Percentiles rank a stretch among this genome's conserved stretches.
These are phyloP conservation scores for Lindbergichthys nudifrons DNA, from an alignment of 2,797 vertebrate genomes.

Conservation along the genomic window DNA sequence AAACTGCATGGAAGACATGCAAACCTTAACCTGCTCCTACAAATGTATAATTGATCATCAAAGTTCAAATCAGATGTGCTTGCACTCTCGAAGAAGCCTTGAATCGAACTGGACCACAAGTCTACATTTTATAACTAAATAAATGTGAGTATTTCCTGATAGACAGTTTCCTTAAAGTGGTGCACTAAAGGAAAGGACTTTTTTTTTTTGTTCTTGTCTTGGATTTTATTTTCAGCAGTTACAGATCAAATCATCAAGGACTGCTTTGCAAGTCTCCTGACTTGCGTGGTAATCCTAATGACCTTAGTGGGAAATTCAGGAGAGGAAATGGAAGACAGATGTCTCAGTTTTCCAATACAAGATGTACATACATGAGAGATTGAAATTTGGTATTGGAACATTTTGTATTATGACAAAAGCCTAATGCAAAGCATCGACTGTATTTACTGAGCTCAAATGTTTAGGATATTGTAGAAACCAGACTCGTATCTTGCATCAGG, in stretches of 20 bases:
- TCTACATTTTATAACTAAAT: not conserved
- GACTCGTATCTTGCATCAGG: not conserved
- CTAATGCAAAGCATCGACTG: not conserved
- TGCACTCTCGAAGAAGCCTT: not conserved
- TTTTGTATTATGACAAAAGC: slow-evolving; percentile 7
- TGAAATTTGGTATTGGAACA: slow-evolving; percentile 35
- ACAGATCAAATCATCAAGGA: not conserved
- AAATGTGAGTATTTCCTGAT: not conserved
- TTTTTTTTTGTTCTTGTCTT: not conserved
- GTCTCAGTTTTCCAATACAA: slow-evolving; percentile 33
- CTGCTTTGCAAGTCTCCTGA: not conserved
- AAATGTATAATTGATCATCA: slow-evolving; percentile 47
- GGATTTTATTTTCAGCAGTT: slow-evolving; percentile 1
- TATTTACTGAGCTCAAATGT: not conserved
- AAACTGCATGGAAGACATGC: slow-evolving; percentile 49
- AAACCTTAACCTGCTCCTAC: slow-evolving; percentile 23
- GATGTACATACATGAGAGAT: slow-evolving; percentile 42
- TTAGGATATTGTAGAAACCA: not conserved
- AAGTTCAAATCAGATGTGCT: slow-evolving; percentile 28
- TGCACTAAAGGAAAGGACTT: not conserved
- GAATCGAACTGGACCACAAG: not conserved
- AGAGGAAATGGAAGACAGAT: slow-evolving; percentile 17
- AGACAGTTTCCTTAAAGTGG: not conserved
- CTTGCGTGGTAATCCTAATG: slow-evolving; percentile 1
- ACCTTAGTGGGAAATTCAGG: not conserved